Conservation (phyloP, 2,888 invertebrate genomes). For the Aporophyla nigra region DNA sequence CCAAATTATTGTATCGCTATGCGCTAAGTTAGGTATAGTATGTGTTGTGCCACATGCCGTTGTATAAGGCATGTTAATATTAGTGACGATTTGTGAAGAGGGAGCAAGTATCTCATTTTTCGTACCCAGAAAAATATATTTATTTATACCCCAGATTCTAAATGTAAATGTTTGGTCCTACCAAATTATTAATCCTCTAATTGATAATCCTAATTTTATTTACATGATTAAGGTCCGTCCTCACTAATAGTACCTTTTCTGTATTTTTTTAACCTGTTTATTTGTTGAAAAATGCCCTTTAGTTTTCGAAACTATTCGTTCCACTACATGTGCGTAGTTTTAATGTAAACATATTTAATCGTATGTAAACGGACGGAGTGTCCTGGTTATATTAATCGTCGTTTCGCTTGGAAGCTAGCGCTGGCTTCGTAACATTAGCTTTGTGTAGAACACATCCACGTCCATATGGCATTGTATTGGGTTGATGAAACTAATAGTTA, state of each 20-base stretch:
- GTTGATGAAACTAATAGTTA: slow-evolving; percentile 36
- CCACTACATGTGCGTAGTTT: slow-evolving; percentile 40
- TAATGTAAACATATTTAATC: slow-evolving; percentile 54
- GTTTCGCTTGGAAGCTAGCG: slow-evolving; percentile 50
- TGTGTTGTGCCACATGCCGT: slow-evolving; percentile 49
- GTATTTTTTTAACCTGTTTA: slow-evolving; percentile 13
- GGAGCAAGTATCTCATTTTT: slow-evolving; percentile 58
- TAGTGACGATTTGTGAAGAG: slow-evolving; percentile 28
- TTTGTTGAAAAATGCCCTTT: slow-evolving; percentile 21
- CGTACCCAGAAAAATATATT: slow-evolving; percentile 12
- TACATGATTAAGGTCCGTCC: slow-evolving; percentile 51
- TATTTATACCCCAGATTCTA: slow-evolving; percentile 10
- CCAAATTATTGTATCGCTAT: slow-evolving; percentile 47
- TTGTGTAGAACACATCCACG: slow-evolving; percentile 37
- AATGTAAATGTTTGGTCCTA: slow-evolving; percentile 7
- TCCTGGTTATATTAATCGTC: slow-evolving; percentile 35
- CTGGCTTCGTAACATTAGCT: slow-evolving; percentile 54
- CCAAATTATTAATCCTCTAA: slow-evolving; percentile 3
- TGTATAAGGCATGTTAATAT: slow-evolving; percentile 53
- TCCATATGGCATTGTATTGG: slow-evolving; percentile 28
- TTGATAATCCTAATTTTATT: slow-evolving; percentile 44
- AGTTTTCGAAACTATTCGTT: slow-evolving; percentile 30
- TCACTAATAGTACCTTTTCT: slow-evolving; percentile 34
- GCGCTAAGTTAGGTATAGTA: slow-evolving; percentile 51
- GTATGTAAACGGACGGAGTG: slow-evolving; percentile 25